A percentile compares a stretch with the other conserved stretches of the same genome.
phyloP scores from a whole-genome alignment of 2,888 invertebrate genomes.

The Andrena flavipes region DNA sequence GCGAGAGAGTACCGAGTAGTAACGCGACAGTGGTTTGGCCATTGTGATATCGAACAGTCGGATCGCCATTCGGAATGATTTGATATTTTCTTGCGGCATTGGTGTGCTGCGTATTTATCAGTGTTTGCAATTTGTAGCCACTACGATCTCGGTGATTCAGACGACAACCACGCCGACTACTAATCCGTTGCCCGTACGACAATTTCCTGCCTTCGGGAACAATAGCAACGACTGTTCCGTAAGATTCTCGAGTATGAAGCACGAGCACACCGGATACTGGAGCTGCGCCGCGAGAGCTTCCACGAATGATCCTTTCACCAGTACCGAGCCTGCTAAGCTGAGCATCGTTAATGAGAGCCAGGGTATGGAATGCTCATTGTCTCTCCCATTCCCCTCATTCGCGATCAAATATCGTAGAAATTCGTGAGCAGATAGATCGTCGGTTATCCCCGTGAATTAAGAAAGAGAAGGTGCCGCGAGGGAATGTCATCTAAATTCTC shows the following conservation, averaged over 20 bases:
- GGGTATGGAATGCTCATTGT: slow-evolving; percentile 42
- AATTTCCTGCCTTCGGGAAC: slow-evolving; percentile 83
- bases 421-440: neutral
- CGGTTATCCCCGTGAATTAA: neutral
- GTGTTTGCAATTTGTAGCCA: slow-evolving; percentile 65
- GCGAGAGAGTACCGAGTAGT: too few relatives aligned
- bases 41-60: neutral
- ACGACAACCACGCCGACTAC: slow-evolving; percentile 72
- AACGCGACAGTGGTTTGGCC: too few relatives aligned
- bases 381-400: neutral
- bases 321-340: slow-evolving; percentile 80
- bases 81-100: slow-evolving; percentile 11
- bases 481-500: neutral
- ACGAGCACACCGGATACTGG: slow-evolving; percentile 83
- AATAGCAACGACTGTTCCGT: slow-evolving; percentile 83
- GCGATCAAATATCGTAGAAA: neutral
- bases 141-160: slow-evolving; percentile 68
- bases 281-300: slow-evolving; percentile 81
- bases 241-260: slow-evolving; percentile 80
- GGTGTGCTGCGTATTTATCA: slow-evolving; percentile 34
- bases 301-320: slow-evolving; percentile 78
- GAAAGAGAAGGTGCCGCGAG: neutral
- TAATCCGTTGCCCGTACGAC: slow-evolving; percentile 78
- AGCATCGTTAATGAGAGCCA: slow-evolving; percentile 76
- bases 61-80: neutral